These are phyloP conservation scores for Oreochromis aureus DNA, from an alignment of 2,113 vertebrate species.

Conservation along the genomic window DNA sequence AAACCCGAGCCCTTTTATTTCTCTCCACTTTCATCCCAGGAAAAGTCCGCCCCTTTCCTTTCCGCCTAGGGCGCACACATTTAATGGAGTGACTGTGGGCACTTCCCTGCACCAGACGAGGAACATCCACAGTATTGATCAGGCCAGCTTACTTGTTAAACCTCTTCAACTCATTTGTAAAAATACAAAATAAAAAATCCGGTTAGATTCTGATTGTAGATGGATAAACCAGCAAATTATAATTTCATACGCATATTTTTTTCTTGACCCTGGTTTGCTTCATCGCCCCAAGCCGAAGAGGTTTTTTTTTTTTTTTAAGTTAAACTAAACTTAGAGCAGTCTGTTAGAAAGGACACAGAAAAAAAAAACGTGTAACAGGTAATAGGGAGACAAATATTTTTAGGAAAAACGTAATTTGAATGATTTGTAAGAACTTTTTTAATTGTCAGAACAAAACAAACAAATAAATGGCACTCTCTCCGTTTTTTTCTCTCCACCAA, in stretches of 20 bases:
- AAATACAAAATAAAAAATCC: not conserved
- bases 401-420: not conserved
- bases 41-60: constrained; percentile 84
- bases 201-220: not conserved
- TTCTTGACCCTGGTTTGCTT: not conserved
- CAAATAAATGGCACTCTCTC: not conserved
- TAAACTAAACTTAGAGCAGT: not conserved
- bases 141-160: constrained; percentile 45
- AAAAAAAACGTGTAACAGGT: not conserved
- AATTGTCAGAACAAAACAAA: not conserved
- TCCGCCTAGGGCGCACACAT: constrained; percentile 60
- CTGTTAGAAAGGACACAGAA: not conserved
- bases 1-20: constrained; percentile 95
- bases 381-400: not conserved
- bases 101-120: constrained; percentile 36
- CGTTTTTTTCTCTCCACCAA: not conserved
- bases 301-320: not conserved
- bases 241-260: not conserved
- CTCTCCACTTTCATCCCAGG: constrained; percentile 91
- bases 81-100: constrained; percentile 50
- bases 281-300: not conserved
- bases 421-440: not conserved
- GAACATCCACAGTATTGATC: constrained; percentile 68
- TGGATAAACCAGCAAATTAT: not conserved
- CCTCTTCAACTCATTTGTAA: constrained; percentile 8